Evolutionary conservation across 1,140 invertebrate species (phyloP), one percentile per base, ranked within the genome.

Genomic region (Aphaenogaster rudis): DNA sequence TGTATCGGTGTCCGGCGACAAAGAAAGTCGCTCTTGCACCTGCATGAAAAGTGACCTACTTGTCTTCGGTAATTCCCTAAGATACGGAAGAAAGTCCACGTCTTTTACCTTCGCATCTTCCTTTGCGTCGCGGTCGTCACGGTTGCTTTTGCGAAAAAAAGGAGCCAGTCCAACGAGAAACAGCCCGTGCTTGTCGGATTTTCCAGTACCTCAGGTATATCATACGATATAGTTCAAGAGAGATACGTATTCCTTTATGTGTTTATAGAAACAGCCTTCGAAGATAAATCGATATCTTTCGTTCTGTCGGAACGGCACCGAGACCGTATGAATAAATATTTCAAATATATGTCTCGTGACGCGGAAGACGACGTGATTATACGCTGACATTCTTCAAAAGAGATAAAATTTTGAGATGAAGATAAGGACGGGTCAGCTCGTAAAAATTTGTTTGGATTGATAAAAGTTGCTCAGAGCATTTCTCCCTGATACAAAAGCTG

Each of bases 11-110:
- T 59, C 59, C 80, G 87, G 71, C 72, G 84, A 89, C 57, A 86
- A 77, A 87, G 52, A 82, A 69, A 88, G 67, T 71, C 61, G 67
- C 66, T 28, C 28, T 63, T 85, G 50, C 90, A 92, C 81, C 80
- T 91, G 90, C 88, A 91, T 74, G 76, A 81, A 64, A 74, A 86
- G 72, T 92, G 88, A 92, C 91, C 90, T 63, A 91, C 63, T 92
- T 91, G 61, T 74, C 66, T 59, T 78, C 82, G 78, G 78, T 79
- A 87, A 90, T 90, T 90, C 86, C 54, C 54, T 13, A 17, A 81
- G 72, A 87, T 71, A 80, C 72, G 74, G 59, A 89, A 66, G 84
- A 84, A 87, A 80, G 59, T 72, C 50, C 84, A 63, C 63, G 42
- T 76, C 74, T 81, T 36, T 89, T 77, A 66, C 78, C 79, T 82